These are phyloP conservation scores for Sinocyclocheilus grahami DNA, from an alignment of 2,113 vertebrate genomes.

Conservation along the genomic window DNA sequence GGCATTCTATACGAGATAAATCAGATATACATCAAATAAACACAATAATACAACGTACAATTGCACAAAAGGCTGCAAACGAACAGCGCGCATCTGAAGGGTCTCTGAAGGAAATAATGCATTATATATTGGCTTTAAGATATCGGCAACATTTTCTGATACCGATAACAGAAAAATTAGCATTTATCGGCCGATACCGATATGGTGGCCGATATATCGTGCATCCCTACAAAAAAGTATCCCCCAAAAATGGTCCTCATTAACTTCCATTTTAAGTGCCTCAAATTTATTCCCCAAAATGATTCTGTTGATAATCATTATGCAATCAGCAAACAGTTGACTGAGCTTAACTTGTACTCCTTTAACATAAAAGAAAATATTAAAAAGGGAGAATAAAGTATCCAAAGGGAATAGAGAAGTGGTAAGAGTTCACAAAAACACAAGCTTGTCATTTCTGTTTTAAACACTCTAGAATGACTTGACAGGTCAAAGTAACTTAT, in stretches of 20 bases:
- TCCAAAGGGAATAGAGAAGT: background rate
- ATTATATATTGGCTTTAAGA: too few relatives aligned
- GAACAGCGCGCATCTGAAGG: too few relatives aligned
- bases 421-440: background rate
- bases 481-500: background rate
- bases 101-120: too few relatives aligned
- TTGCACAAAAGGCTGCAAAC: too few relatives aligned
- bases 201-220: too few relatives aligned
- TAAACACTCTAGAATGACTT: background rate
- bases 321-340: background rate
- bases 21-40: too few relatives aligned
- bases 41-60: too few relatives aligned
- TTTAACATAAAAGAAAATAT: background rate
- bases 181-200: too few relatives aligned
- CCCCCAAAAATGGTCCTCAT: background rate
- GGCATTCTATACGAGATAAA: too few relatives aligned
- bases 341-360: background rate
- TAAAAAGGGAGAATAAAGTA: background rate
- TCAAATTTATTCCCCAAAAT: background rate
- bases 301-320: background rate
- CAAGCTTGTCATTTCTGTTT: constrained; percentile 8
- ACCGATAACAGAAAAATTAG: too few relatives aligned
- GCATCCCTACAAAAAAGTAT: background rate
- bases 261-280: background rate
- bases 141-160: too few relatives aligned